These are phyloP conservation scores for Chondrilla cf. caribensis DNA, from an alignment of 37 sponge, comb jelly and placozoan species.

Conservation along the genomic window DNA sequence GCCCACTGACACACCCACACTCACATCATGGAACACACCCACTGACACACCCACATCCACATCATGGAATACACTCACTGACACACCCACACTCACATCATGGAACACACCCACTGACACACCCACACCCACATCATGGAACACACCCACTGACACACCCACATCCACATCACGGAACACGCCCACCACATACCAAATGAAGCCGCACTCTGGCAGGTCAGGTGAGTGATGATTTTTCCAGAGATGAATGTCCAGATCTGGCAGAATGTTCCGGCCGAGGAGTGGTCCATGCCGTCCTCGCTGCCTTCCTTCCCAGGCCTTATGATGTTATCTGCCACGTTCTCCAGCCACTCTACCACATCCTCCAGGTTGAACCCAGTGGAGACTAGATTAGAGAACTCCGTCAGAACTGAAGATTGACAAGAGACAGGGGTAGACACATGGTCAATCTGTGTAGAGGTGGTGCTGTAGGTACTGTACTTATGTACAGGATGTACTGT, in stretches of 20 bases:
- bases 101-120: conserved; percentile 15
- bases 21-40: conserved; percentile 1
- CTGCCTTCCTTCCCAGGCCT: neutral
- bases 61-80: neutral
- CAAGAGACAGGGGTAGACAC: neutral
- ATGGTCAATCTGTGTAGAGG: too few relatives aligned
- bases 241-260: conserved; percentile 81
- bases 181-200: conserved; percentile 66
- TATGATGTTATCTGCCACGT: conserved; percentile 10
- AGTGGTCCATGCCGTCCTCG: neutral
- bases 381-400: conserved; percentile 38
- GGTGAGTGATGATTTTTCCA: conserved; percentile 65
- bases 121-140: too few relatives aligned
- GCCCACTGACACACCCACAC: neutral
- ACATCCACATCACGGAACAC: conserved; percentile 15
- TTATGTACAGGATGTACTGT: neutral
- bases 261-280: conserved; percentile 29
- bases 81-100: conserved; percentile 11
- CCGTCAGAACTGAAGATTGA: conserved; percentile 48
- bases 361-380: conserved; percentile 54
- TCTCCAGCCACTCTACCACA: conserved; percentile 52
- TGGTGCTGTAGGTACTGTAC: neutral
- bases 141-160: conserved; percentile 13
- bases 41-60: conserved; percentile 8
- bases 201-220: conserved; percentile 75